phyloP scores from a whole-genome alignment of 1,140 invertebrate species.

The Lucilia cuprina region DNA sequence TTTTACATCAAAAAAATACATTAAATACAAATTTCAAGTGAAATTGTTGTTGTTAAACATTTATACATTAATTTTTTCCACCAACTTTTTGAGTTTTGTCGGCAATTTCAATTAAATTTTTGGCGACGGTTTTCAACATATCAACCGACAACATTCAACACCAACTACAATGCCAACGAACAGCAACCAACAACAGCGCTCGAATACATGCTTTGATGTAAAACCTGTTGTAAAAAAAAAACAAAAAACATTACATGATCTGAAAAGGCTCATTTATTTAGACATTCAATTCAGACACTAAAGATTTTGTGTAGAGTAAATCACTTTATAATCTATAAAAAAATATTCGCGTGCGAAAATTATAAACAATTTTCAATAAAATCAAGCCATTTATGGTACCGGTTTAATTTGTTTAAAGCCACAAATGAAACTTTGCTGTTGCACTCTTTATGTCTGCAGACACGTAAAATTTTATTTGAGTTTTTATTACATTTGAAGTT shows the following conservation, averaged over 20 bases:
- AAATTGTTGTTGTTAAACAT: background rate
- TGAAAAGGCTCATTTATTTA: background rate
- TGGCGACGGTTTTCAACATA: slow-evolving; percentile 29
- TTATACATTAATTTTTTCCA: no score
- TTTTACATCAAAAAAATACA: no score
- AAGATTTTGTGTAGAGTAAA: background rate
- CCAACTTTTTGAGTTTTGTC: background rate
- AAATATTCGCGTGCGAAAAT: slow-evolving; percentile 32
- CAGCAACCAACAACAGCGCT: background rate
- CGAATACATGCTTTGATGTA: background rate
- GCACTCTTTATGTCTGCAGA: background rate
- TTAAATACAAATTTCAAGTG: background rate
- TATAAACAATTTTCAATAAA: slow-evolving; percentile 22
- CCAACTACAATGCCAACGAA: background rate
- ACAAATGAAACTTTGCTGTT: background rate
- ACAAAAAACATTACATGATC: background rate
- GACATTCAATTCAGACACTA: background rate
- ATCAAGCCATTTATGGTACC: slow-evolving; percentile 9
- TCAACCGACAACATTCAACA: background rate
- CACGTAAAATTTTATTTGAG: background rate
- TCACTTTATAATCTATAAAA: background rate
- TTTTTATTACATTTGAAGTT: background rate
- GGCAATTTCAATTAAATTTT: slow-evolving; percentile 27
- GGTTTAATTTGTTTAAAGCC: background rate
- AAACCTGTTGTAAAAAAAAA: background rate